These are phyloP conservation scores for Periphyllus acericola DNA, from an alignment of 2,888 invertebrate species.

Conservation along the genomic window DNA sequence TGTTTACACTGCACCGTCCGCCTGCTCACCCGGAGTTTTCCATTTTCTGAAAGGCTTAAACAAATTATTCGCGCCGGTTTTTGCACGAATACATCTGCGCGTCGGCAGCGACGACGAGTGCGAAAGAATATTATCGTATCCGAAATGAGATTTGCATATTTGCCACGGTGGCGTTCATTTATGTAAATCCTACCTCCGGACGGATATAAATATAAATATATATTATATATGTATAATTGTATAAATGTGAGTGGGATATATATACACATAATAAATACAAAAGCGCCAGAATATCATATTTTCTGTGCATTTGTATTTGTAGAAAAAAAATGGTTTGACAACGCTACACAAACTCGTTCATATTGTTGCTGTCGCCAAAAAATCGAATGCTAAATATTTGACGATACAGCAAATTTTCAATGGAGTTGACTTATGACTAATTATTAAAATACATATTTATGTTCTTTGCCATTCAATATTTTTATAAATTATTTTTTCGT, in stretches of 20 bases:
- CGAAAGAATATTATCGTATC: conserved; percentile 51
- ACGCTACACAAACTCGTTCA: neutral
- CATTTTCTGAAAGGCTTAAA: conserved; percentile 47
- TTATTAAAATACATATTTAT: too few species aligned
- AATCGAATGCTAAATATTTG: neutral
- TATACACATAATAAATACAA: neutral
- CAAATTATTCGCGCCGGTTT: conserved; percentile 43
- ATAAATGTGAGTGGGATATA: too few species aligned
- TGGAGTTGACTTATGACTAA: too few species aligned
- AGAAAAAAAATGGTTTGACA: neutral
- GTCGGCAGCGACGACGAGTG: conserved; percentile 14
- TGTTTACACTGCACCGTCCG: neutral
- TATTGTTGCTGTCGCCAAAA: neutral
- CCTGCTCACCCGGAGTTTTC: conserved; percentile 20
- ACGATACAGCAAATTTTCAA: too few species aligned
- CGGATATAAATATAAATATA: neutral
- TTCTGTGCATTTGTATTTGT: conserved; percentile 29
- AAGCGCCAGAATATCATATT: conserved; percentile 16
- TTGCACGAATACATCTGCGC: conserved; percentile 39
- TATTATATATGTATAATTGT: neutral
- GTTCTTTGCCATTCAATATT: neutral
- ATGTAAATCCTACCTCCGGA: conserved; percentile 38
- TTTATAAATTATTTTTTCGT: neutral
- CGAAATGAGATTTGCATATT: conserved; percentile 38
- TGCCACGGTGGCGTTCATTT: conserved; percentile 20